Base-by-base conservation (phyloP, 2,113 vertebrate species). In the Galemys pyrenaicus region DNA sequence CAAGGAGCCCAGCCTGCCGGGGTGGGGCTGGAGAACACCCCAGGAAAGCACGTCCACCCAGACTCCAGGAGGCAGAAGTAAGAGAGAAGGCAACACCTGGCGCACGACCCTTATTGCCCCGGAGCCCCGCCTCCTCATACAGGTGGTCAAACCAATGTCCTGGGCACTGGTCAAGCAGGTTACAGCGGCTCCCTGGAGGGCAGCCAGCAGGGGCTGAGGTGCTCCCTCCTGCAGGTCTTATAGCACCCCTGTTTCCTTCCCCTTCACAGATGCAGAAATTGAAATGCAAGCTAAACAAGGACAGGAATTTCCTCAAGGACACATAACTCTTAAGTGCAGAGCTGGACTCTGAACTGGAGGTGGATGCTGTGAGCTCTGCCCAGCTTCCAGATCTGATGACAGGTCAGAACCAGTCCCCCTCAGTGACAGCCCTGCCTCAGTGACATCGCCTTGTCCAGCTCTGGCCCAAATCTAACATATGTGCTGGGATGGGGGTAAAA, bases 401-500 rank as follows among this genome's bases (percentile, higher is more conserved):
- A n/a, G 54, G 37, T 24, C 51, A 51, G 13, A 32, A 15, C 20
- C 32, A 37, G 49, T 26, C 84, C 24, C 26, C n/a, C 60, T 28
- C 11, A 51, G 73, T 37, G 60, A 39, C 19, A 26, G 70, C 64
- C 79, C 62, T 10, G 30, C 9, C 46, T 60, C n/a, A n/a, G 24
- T n/a, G 58, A 28, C 13, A 75, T 28, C 44, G 39, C 78, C 58
- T 41, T 3, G 44, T 39, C 24, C 73, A 41, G 37, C 35, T 11
- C 1, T 16, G 2, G 41, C 67, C 39, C 35, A 9, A 16, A 9
- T 9, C 41, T 56, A 60, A 26, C 19, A 62, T 30, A 46, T 7
- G 0, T 10, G 19, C 2, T 0, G 68, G 8, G 16, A 5, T 2
- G n/a, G 71, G 20, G 44, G 3, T 2, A 6, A 9, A 30, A 17